A percentile compares a stretch with the other conserved stretches of the same genome.
Evolutionary conservation across 2,113 vertebrate species (phyloP).

Genomic region (Gallinago jamesoni): DNA sequence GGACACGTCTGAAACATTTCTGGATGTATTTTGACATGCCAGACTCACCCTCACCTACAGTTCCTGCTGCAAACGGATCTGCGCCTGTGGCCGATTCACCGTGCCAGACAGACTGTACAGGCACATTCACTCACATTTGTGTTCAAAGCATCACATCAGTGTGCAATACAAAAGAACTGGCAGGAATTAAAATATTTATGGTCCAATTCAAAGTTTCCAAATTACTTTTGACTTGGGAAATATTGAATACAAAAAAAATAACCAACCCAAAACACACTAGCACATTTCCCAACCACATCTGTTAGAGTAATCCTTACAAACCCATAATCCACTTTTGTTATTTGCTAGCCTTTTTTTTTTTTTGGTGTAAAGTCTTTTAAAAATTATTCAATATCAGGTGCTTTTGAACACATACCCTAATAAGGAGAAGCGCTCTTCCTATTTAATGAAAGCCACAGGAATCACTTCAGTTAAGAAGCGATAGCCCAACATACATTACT

Average conservation of each 20-base stretch:
- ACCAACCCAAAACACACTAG: neutral
- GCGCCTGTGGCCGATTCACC: neutral
- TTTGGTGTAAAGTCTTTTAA: neutral
- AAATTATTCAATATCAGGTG: rapidly evolving
- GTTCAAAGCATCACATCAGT: neutral
- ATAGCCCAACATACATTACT: neutral
- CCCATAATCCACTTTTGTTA: neutral
- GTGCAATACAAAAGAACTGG: neutral
- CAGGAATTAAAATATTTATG: neutral
- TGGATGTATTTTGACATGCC: rapidly evolving
- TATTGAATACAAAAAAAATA: neutral
- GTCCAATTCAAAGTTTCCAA: neutral
- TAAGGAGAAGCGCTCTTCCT: neutral
- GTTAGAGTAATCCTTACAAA: neutral
- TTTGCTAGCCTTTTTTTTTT: neutral
- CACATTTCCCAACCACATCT: neutral
- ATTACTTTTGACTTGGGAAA: neutral
- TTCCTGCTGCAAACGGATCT: rapidly evolving
- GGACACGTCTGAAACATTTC: neutral
- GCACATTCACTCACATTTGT: rapidly evolving
- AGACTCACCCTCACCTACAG: rapidly evolving
- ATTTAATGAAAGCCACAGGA: neutral
- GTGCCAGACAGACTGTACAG: neutral
- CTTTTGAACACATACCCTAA: neutral
- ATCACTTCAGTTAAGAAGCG: neutral